Conservation (phyloP, 2,888 invertebrate species). For the Willowsia nigromaculata region DNA sequence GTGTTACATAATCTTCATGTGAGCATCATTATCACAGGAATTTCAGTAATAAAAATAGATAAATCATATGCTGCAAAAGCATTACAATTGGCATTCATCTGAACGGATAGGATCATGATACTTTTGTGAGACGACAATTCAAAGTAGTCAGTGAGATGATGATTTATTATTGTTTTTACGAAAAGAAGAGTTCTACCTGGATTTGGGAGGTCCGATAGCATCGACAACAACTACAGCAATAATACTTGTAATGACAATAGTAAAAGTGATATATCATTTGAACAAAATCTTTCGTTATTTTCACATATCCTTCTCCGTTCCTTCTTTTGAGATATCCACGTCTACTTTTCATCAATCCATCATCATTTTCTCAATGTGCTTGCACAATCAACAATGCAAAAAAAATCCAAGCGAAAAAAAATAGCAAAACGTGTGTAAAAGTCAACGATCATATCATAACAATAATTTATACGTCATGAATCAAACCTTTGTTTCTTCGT, state of each 20-base stretch:
- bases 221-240: neutral
- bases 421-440: neutral
- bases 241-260: neutral
- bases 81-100: neutral
- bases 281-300: neutral
- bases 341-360: neutral
- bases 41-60: too few relatives aligned
- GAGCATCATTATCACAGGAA: too few relatives aligned
- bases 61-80: too few relatives aligned
- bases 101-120: neutral
- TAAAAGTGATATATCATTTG: neutral
- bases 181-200: neutral
- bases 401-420: neutral
- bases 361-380: neutral
- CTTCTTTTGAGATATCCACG: too few relatives aligned
- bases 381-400: neutral
- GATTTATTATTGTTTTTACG: neutral
- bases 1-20: too few relatives aligned
- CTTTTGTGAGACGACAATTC: neutral
- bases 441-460: slow-evolving; percentile 23
- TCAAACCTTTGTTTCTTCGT: neutral
- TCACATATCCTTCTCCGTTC: neutral
- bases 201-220: neutral
- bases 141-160: neutral
- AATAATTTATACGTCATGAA: neutral